Evolutionary conservation across 2,113 vertebrate genomes (phyloP).

Genomic region (Nicator chloris): DNA sequence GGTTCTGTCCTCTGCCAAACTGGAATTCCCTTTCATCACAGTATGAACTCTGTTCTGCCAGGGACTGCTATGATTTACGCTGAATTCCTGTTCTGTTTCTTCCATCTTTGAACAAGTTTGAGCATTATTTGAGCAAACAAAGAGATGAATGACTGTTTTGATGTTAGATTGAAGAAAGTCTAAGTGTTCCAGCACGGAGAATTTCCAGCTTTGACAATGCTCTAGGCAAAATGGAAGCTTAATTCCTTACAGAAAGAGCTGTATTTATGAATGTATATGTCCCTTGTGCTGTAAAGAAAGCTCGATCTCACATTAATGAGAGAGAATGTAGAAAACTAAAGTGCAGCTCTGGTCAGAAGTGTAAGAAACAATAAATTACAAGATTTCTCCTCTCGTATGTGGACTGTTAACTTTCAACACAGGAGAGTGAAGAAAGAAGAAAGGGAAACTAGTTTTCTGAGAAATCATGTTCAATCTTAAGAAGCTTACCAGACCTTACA

Average conservation of each 20-base stretch:
- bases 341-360: neutral
- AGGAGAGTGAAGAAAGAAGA: neutral
- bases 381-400: neutral
- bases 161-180: conserved; percentile 13
- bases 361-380: neutral
- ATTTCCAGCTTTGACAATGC: conserved; percentile 7
- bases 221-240: conserved; percentile 11
- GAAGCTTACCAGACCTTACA: neutral
- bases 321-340: neutral
- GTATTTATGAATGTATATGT: neutral
- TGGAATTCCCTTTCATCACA: neutral
- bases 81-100: conserved; percentile 15
- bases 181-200: neutral
- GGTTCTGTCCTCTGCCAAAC: neutral
- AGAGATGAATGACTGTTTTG: conserved; percentile 27
- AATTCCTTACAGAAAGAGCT: neutral
- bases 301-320: neutral
- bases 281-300: neutral
- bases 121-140: conserved; percentile 39
- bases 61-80: neutral
- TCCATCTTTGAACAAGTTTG: conserved; percentile 16
- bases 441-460: no score
- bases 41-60: neutral
- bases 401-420: neutral
- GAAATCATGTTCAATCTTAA: neutral